Percentiles rank a stretch among this genome's conserved stretches.
Conservation (phyloP, 2,113 vertebrate genomes). For the Rhodinocichla rosea region DNA sequence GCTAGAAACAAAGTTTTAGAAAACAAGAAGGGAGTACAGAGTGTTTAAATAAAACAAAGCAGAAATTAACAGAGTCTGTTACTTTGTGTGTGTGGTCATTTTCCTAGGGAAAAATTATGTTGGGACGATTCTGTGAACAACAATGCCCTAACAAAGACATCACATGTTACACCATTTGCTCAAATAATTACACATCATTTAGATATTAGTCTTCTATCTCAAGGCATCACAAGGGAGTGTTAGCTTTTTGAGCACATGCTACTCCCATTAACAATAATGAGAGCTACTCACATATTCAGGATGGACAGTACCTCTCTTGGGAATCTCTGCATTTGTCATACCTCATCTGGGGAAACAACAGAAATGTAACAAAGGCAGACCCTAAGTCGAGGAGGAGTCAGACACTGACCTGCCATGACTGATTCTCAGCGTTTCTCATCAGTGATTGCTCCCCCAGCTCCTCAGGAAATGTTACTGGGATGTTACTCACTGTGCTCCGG, state of each 20-base stretch:
- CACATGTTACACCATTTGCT: neutral
- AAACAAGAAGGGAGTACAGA: neutral
- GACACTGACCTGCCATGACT: neutral
- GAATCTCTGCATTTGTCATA: neutral
- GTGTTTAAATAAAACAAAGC: neutral
- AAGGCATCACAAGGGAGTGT: slow-evolving; percentile 13
- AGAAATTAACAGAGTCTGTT: neutral
- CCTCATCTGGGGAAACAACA: neutral
- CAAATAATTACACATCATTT: slow-evolving; percentile 52
- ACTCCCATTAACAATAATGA: slow-evolving; percentile 55
- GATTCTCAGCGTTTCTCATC: neutral
- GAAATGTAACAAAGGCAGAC: neutral
- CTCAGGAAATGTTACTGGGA: neutral
- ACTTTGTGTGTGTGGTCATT: neutral
- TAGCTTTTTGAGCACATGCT: neutral
- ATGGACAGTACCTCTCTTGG: slow-evolving; percentile 15
- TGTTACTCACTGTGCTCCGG: neutral
- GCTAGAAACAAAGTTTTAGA: neutral
- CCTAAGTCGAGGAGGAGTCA: neutral
- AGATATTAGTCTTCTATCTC: slow-evolving; percentile 9
- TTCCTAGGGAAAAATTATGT: slow-evolving; percentile 5
- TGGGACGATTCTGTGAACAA: slow-evolving; percentile 19
- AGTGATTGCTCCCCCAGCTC: neutral
- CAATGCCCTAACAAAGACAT: slow-evolving; percentile 57
- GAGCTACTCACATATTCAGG: slow-evolving; percentile 6